phyloP scores from a whole-genome alignment of 2,797 vertebrate genomes.

The Amblyopsis hoosieri region DNA sequence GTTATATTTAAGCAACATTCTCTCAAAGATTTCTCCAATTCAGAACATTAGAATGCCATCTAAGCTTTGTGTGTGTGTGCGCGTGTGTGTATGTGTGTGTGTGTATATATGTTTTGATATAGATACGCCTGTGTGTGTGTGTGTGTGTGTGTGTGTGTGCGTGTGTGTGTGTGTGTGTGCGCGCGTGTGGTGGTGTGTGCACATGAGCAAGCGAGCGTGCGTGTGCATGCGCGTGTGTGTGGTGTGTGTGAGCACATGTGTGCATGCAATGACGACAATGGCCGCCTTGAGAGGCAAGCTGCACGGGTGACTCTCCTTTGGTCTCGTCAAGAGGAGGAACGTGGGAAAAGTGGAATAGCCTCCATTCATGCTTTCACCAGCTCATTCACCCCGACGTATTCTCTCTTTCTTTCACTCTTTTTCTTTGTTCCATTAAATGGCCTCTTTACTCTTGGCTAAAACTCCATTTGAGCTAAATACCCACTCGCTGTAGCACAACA shows the following conservation, averaged over 20 bases:
- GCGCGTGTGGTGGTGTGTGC: neutral
- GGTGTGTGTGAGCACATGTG: slow-evolving; percentile 51
- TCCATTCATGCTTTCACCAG: slow-evolving; percentile 77
- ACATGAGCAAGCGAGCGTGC: neutral
- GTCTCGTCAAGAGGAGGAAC: slow-evolving; percentile 68
- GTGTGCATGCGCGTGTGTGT: slow-evolving; percentile 32
- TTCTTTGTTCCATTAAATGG: slow-evolving; percentile 78
- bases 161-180: slow-evolving; percentile 10
- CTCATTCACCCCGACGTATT: slow-evolving; percentile 65
- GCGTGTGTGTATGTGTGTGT: neutral
- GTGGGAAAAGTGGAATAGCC: slow-evolving; percentile 81
- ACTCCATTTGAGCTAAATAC: slow-evolving; percentile 63
- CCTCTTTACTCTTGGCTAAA: slow-evolving; percentile 68
- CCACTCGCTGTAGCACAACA: slow-evolving; percentile 57
- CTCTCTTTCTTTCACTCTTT: slow-evolving; percentile 60
- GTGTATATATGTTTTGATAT: neutral
- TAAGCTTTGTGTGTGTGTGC: neutral
- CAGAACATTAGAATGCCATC: neutral
- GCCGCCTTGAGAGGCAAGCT: slow-evolving; percentile 66
- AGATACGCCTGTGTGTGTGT: neutral
- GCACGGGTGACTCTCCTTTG: slow-evolving; percentile 70
- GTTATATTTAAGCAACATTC: neutral
- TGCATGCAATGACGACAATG: slow-evolving; percentile 69
- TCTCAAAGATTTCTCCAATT: neutral
- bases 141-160: slow-evolving; percentile 13